These are phyloP conservation scores for Nomada fucata DNA, from an alignment of 2,888 invertebrate genomes.

Conservation along the genomic window DNA sequence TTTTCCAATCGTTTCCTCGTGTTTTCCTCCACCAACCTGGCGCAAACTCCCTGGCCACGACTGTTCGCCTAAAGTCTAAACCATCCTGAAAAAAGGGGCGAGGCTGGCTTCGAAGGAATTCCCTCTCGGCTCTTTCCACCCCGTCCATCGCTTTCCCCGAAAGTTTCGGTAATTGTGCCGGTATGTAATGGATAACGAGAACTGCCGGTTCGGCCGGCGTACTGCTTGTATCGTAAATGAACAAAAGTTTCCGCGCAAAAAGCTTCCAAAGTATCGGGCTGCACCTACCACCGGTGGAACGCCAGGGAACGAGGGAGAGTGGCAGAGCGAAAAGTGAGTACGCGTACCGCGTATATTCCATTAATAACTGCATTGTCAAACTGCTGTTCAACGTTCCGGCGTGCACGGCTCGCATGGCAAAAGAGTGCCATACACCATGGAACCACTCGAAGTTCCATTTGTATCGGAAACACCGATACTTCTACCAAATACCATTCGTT, in stretches of 20 bases:
- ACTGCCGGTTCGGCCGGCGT: conserved; percentile 38
- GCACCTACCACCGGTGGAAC: not conserved
- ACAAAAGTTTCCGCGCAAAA: conserved; percentile 70
- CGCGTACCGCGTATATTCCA: conserved; percentile 47
- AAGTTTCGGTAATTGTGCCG: conserved; percentile 50
- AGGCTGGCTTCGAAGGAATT: conserved; percentile 32
- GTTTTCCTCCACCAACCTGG: not conserved
- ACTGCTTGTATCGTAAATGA: conserved; percentile 66
- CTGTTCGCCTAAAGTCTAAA: not conserved
- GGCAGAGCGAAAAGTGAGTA: conserved; percentile 27
- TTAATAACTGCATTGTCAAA: conserved; percentile 72
- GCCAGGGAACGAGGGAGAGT: not conserved
- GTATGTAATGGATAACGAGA: conserved; percentile 67
- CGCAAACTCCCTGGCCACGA: not conserved
- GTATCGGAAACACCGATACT: not conserved
- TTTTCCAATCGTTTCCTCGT: not conserved
- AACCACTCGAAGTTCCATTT: not conserved
- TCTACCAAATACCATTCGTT: conserved; percentile 22
- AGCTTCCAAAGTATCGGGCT: conserved; percentile 59
- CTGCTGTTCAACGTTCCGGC: conserved; percentile 34
- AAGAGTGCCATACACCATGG: conserved; percentile 19
- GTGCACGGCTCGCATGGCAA: conserved; percentile 38
- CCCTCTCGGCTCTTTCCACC: conserved; percentile 4
- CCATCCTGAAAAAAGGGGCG: not conserved
- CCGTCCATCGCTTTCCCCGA: conserved; percentile 17